A percentile compares a stretch with the other conserved stretches of the same genome.
phyloP scores from a whole-genome alignment of 2,797 vertebrate genomes.

The Semaprochilodus insignis region DNA sequence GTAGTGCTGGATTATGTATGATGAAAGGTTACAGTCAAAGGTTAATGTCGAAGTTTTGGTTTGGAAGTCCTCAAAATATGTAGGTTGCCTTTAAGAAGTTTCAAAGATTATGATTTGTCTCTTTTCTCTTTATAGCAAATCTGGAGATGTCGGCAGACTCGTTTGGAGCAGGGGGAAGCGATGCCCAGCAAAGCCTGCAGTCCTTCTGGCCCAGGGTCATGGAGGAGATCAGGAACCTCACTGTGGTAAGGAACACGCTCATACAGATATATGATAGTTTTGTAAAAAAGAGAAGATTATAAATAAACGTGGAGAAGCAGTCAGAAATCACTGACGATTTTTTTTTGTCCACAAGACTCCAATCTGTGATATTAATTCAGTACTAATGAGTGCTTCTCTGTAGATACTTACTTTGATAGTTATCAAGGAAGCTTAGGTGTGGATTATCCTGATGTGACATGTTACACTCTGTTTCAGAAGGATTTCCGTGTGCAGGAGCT shows the following conservation, averaged over 20 bases:
- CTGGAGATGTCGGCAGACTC: conserved; percentile 91
- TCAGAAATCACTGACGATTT: background rate
- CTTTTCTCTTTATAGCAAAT: conserved; percentile 63
- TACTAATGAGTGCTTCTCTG: background rate
- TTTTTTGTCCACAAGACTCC: background rate
- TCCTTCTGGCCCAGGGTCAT: conserved; percentile 98
- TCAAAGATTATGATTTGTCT: background rate
- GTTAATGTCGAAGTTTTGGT: background rate
- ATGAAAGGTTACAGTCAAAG: background rate
- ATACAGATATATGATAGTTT: background rate
- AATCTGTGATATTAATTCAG: background rate
- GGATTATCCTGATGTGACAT: conserved; percentile 38
- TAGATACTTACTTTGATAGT: background rate
- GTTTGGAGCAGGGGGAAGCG: conserved; percentile 88
- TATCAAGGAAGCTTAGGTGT: background rate
- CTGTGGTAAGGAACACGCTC: conserved; percentile 82
- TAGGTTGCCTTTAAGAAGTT: too few species aligned
- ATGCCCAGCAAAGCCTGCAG: conserved; percentile 97
- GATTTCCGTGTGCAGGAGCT: conserved; percentile 98
- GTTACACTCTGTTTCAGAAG: conserved; percentile 84
- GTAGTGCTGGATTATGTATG: background rate
- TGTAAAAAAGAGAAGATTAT: background rate
- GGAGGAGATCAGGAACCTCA: conserved; percentile 97
- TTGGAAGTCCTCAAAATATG: background rate
- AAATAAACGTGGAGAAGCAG: too few species aligned